Percentiles rank a stretch among this genome's conserved stretches.
phyloP scores from a whole-genome alignment of 2,113 vertebrate genomes.

The Proterorhinus semilunaris region DNA sequence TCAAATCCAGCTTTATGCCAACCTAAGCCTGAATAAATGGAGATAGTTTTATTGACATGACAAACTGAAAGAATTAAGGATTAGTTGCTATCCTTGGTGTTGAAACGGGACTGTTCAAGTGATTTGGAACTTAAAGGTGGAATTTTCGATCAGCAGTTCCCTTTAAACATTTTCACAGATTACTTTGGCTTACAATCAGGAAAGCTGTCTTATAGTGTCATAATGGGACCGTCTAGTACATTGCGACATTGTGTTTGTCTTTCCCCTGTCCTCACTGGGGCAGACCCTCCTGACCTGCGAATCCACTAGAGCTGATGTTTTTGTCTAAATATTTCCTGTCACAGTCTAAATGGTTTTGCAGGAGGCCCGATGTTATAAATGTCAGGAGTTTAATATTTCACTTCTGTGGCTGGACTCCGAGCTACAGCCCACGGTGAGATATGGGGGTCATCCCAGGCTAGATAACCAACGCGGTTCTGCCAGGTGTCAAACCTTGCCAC shows the following conservation, averaged over 20 bases:
- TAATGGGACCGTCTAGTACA: conserved; percentile 6
- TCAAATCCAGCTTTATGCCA: background rate
- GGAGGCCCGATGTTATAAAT: conserved; percentile 57
- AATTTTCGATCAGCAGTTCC: background rate
- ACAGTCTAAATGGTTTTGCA: conserved; percentile 67
- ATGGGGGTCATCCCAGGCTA: conserved; percentile 22
- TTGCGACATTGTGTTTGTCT: conserved; percentile 15
- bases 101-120: background rate
- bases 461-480: background rate
- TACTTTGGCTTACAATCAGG: background rate
- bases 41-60: background rate
- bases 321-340: conserved; percentile 75
- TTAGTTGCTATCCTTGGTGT: background rate
- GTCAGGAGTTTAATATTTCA: conserved; percentile 51
- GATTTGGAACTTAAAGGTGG: conserved; percentile 5
- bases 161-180: conserved; percentile 11
- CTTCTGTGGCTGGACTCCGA: conserved; percentile 22
- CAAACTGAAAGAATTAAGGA: background rate
- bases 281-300: conserved; percentile 51
- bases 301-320: conserved; percentile 58
- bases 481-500: conserved; percentile 32
- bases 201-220: conserved; percentile 18
- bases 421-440: conserved; percentile 12
- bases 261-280: conserved; percentile 27
- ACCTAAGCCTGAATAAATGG: background rate